A percentile compares a stretch with the other conserved stretches of the same genome.
Evolutionary conservation across 2,888 invertebrate species (phyloP).

Genomic region (Pollenia labialis): DNA sequence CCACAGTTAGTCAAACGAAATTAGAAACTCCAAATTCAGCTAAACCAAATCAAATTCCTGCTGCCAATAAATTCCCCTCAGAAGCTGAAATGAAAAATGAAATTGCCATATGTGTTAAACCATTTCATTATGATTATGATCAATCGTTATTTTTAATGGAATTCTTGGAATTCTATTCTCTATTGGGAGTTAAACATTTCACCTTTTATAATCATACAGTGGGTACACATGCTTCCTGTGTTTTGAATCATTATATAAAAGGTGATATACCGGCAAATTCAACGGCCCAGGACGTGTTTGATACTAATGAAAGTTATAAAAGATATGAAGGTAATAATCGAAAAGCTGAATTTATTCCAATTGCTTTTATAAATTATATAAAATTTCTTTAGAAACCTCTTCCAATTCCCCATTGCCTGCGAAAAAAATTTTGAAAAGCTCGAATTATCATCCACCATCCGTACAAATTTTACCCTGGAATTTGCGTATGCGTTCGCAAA

Average conservation of each 20-base stretch:
- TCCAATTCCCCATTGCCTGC: slow-evolving; percentile 39
- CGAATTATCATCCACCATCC: slow-evolving; percentile 80
- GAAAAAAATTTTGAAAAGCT: slow-evolving; percentile 59
- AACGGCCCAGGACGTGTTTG: slow-evolving; percentile 80
- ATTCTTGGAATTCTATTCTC: slow-evolving; percentile 93
- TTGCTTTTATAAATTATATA: background rate
- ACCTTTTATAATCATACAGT: slow-evolving; percentile 96
- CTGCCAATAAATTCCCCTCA: slow-evolving; percentile 75
- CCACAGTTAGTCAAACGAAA: slow-evolving; percentile 32
- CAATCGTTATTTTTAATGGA: slow-evolving; percentile 93
- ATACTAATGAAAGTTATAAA: slow-evolving; percentile 71
- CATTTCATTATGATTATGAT: slow-evolving; percentile 94
- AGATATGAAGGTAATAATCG: slow-evolving; percentile 52
- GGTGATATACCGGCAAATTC: slow-evolving; percentile 81
- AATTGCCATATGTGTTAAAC: slow-evolving; percentile 94
- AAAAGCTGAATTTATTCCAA: background rate
- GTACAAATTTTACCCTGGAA: slow-evolving; percentile 86
- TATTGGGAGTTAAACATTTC: slow-evolving; percentile 94
- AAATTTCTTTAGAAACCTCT: slow-evolving; percentile 33
- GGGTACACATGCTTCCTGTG: slow-evolving; percentile 90
- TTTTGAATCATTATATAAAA: slow-evolving; percentile 87
- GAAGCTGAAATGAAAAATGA: slow-evolving; percentile 84
- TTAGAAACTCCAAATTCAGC: background rate
- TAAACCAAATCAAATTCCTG: slow-evolving; percentile 2
- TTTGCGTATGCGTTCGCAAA: slow-evolving; percentile 93